These are phyloP conservation scores for Trinorchestia longiramus DNA, from an alignment of 1,140 invertebrate genomes.

Conservation along the genomic window DNA sequence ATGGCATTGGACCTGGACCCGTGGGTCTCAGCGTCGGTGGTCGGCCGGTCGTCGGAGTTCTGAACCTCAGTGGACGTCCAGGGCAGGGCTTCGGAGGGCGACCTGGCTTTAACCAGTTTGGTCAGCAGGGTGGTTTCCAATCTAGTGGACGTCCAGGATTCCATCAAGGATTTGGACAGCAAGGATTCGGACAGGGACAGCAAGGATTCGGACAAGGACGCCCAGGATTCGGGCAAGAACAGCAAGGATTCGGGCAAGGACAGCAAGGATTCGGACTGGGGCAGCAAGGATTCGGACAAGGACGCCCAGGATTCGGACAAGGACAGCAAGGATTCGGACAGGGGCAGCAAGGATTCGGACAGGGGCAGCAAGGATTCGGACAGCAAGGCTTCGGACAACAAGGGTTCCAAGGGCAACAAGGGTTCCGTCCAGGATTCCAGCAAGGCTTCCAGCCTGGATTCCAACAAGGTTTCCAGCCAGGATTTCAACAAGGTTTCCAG, in stretches of 20 bases:
- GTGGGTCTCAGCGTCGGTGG: neutral
- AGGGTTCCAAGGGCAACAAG: conserved; percentile 11
- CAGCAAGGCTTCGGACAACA: neutral
- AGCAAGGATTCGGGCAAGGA: conserved; percentile 13
- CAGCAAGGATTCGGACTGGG: neutral
- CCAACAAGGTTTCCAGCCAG: conserved; percentile 32
- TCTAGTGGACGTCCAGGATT: conserved; percentile 8
- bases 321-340: neutral
- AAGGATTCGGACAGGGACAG: neutral
- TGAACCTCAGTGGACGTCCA: neutral
- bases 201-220: conserved; percentile 12
- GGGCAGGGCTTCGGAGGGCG: conserved; percentile 40
- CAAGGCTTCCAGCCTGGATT: neutral
- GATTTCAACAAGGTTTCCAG: conserved; percentile 16
- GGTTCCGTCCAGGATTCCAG: conserved; percentile 13
- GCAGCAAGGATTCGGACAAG: neutral
- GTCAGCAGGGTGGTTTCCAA: neutral
- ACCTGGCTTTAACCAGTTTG: conserved; percentile 7
- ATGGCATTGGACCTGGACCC: neutral
- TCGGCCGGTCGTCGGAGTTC: neutral
- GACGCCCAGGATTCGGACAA: neutral
- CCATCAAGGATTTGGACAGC: neutral
- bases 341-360: neutral
- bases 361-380: conserved; percentile 37
- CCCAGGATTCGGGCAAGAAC: neutral